Evolutionary conservation across 53 echinoderm and acorn worm species (phyloP).

Genomic region (Echinometra lucunter): DNA sequence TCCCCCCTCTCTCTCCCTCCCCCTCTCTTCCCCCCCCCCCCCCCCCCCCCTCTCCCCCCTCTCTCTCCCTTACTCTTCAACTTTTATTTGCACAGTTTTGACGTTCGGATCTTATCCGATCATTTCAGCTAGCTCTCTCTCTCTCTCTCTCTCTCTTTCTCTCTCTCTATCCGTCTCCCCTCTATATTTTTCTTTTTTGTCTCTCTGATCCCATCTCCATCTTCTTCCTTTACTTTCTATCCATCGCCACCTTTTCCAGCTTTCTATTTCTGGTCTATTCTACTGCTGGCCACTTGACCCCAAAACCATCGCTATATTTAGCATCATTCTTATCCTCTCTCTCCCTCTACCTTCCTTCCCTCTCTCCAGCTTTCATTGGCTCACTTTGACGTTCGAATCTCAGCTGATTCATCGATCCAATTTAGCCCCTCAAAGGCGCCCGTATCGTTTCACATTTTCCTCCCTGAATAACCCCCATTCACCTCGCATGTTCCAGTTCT

Average conservation of each 20-base stretch:
- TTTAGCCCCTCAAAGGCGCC: background rate
- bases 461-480: background rate
- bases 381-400: background rate
- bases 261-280: background rate
- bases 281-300: no score
- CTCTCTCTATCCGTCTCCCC: background rate
- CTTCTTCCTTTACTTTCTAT: no score
- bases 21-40: background rate
- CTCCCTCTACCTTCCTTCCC: background rate
- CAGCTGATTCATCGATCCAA: slow-evolving; percentile 25
- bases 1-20: background rate
- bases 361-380: slow-evolving; percentile 7
- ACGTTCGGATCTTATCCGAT: background rate
- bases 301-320: background rate
- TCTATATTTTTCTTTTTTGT: no score
- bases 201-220: background rate
- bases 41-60: background rate
- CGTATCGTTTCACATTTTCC: slow-evolving; percentile 7
- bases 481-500: slow-evolving; percentile 22
- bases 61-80: background rate
- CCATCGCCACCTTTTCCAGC: no score
- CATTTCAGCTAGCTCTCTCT: no score
- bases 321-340: background rate
- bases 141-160: background rate
- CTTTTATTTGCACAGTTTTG: background rate